These are phyloP conservation scores for Phrynocephalus vlangalii DNA, from an alignment of 2,797 vertebrate species.

Conservation along the genomic window DNA sequence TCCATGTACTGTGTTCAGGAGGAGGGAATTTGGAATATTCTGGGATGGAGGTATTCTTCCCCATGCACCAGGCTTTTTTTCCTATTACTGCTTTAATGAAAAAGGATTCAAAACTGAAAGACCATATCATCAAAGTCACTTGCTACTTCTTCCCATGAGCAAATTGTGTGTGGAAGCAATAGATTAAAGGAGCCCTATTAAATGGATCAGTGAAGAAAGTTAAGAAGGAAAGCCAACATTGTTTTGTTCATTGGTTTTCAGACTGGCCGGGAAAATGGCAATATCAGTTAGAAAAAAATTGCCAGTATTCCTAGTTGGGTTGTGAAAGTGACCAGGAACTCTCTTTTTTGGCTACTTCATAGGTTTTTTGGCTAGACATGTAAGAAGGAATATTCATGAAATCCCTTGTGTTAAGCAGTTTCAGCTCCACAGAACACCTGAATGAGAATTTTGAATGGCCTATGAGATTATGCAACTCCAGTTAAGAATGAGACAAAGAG, in stretches of 20 bases:
- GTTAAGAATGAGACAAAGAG: too few relatives aligned
- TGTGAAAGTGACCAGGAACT: neutral
- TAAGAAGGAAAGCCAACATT: neutral
- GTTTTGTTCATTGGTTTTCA: neutral
- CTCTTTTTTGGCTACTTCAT: neutral
- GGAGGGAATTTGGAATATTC: neutral
- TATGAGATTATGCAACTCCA: too few relatives aligned
- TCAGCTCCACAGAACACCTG: too few relatives aligned
- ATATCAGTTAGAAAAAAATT: neutral
- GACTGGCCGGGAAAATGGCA: neutral
- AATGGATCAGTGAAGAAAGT: neutral
- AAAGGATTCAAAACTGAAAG: neutral
- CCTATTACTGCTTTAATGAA: too few relatives aligned
- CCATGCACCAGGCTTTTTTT: too few relatives aligned
- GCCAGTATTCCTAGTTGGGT: neutral
- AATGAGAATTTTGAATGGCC: too few relatives aligned
- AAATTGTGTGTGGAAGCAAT: neutral
- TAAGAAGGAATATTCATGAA: too few relatives aligned
- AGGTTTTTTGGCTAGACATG: neutral
- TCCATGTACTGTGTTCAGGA: neutral
- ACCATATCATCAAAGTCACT: neutral
- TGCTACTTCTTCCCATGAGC: neutral
- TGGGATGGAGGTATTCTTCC: neutral
- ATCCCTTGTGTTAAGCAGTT: too few relatives aligned
- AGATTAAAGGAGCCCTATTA: neutral